Evolutionary conservation across 1,140 invertebrate genomes (phyloP).

Genomic region (Drosophila oshimai): DNA sequence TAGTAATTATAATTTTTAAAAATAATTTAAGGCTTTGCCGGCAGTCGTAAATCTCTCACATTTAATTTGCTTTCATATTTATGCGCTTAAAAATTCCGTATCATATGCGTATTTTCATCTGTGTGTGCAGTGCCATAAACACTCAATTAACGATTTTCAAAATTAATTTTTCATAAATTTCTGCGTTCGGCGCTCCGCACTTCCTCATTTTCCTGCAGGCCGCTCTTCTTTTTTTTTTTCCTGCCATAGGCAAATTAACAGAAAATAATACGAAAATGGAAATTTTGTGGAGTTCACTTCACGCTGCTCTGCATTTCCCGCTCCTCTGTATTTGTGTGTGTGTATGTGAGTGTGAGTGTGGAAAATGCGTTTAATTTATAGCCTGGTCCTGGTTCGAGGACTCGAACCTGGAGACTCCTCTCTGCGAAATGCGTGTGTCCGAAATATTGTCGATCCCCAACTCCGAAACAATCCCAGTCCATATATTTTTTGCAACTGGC

Average conservation of each 20-base stretch:
- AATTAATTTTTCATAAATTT: constrained; percentile 82
- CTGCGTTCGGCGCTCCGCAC: constrained; percentile 40
- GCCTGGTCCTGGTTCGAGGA: constrained; percentile 33
- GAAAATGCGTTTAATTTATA: constrained; percentile 76
- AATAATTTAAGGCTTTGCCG: constrained; percentile 41
- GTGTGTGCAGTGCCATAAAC: constrained; percentile 63
- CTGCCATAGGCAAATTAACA: constrained; percentile 61
- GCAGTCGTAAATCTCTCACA: constrained; percentile 60
- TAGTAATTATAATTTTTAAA: constrained; percentile 22
- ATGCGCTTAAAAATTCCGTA: constrained; percentile 51
- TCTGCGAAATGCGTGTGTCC: constrained; percentile 42
- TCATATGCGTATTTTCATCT: constrained; percentile 24
- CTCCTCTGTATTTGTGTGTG: constrained; percentile 1
- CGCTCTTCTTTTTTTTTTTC: constrained; percentile 49
- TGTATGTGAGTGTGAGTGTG: constrained; percentile 38
- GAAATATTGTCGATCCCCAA: constrained; percentile 45
- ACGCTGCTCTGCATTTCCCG: constrained; percentile 3
- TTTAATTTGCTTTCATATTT: constrained; percentile 71
- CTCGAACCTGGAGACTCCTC: constrained; percentile 33
- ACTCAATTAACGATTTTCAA: constrained; percentile 82
- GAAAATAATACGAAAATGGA: constrained; percentile 69
- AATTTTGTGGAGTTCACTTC: constrained; percentile 38
- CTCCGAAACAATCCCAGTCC: neutral
- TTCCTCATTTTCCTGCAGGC: constrained; percentile 55
- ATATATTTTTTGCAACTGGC: constrained; percentile 48